Evolutionary conservation across 2,797 vertebrate species (phyloP).

Genomic region (Hypotaenidia okinawae): DNA sequence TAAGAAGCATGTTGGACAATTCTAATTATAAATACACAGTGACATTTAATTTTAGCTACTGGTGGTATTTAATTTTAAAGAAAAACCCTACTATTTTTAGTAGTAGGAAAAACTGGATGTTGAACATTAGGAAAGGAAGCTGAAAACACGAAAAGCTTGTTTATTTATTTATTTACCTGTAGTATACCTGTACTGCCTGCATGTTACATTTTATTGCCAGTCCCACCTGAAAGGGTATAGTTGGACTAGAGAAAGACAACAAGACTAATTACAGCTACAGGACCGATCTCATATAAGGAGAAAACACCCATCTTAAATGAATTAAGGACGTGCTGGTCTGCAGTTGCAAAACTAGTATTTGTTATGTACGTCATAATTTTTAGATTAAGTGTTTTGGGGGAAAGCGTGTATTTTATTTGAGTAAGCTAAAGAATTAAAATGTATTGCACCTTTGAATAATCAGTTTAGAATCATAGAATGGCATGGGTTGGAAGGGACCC

Average conservation of each 20-base stretch:
- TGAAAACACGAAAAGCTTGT: not conserved
- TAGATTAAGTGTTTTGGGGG: not conserved
- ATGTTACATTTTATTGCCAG: not conserved
- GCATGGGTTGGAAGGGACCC: too few species aligned
- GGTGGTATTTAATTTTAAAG: not conserved
- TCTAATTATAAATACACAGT: not conserved
- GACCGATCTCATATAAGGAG: not conserved
- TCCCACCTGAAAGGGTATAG: not conserved
- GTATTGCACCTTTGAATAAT: not conserved
- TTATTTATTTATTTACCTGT: not conserved
- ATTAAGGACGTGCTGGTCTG: not conserved
- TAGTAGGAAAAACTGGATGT: not conserved
- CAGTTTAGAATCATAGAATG: not conserved
- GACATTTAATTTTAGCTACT: not conserved
- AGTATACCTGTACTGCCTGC: not conserved
- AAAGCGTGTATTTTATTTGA: not conserved
- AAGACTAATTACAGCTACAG: not conserved
- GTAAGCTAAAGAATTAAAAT: not conserved
- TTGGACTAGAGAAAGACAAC: not conserved
- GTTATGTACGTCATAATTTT: not conserved
- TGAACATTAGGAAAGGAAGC: not conserved
- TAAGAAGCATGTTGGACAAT: not conserved
- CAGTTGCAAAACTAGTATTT: not conserved
- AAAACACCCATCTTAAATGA: not conserved
- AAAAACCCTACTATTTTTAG: not conserved